Evolutionary conservation across 2,113 vertebrate species (phyloP).

Genomic region (Limnothrissa miodon): DNA sequence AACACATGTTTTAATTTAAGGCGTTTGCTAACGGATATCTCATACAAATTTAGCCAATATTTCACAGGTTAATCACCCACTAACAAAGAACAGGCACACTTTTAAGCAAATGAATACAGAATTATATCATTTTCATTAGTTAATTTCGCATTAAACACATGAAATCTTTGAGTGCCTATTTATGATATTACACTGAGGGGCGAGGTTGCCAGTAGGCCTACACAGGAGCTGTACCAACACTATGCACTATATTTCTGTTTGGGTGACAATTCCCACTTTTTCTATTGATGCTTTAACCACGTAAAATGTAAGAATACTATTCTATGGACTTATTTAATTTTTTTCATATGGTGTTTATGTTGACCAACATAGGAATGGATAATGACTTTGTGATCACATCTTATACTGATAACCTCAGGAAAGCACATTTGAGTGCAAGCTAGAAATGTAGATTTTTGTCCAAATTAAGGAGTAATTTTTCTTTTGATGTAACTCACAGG

Average conservation of each 20-base stretch:
- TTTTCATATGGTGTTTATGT: background rate
- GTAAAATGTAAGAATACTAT: background rate
- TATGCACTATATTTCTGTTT: background rate
- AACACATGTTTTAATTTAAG: background rate
- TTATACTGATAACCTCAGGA: background rate
- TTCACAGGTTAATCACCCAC: background rate
- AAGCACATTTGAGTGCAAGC: background rate
- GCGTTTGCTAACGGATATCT: background rate
- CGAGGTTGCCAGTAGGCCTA: constrained; percentile 13
- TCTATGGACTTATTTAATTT: background rate
- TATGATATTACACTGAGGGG: background rate
- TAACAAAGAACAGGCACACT: background rate
- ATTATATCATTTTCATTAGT: background rate
- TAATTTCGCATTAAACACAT: background rate
- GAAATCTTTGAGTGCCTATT: background rate
- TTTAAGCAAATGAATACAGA: background rate
- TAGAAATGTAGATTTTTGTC: background rate
- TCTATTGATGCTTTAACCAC: background rate
- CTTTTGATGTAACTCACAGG: constrained; percentile 1
- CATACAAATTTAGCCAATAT: background rate
- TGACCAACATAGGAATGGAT: background rate
- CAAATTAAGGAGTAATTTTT: background rate
- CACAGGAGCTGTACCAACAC: background rate
- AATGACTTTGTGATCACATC: background rate
- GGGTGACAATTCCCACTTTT: background rate